Evolutionary conservation across 2,113 vertebrate species (phyloP), one percentile per base, ranked within the genome.

Genomic region (Plecotus auritus): DNA sequence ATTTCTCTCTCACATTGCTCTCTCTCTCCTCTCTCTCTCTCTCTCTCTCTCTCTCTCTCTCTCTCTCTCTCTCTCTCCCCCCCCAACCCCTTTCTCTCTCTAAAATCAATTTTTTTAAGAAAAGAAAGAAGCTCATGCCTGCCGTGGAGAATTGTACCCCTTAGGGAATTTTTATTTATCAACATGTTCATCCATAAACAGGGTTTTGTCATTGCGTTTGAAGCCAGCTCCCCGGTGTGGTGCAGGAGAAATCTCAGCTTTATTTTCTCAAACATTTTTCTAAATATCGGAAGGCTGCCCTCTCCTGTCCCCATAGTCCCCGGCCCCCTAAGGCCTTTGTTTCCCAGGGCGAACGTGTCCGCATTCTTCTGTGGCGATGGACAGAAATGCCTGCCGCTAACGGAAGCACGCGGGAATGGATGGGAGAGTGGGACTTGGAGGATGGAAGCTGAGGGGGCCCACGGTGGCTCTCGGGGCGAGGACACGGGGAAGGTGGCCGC

Each of bases 381-480:
- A 37, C 40, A 64, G 56, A 83, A 92, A 86, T 85, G 88, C 76
- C 47, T 90, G 67, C 13, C 85, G 94, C 88, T 76, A 87, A 92
- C 78, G 85, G 61, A 78, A 49, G 91, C 61, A 59, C 88, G 67
- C 30, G 8, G 80, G 66, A 47, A 32, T 85, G 77, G 87, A 86
- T 76, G 83, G 35, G 42, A 86, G 61, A 78, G 26, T 82, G 10
- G 32, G 47, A 90, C 20, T 20, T 54, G 54, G 54, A 49, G 22
- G 47, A 85, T 78, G 78, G 82, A 92, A 83, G 61, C 7, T 82
- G 42, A 91, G 47, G 70, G 90, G 54, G 37, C 10, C 84, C 85
- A 40, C 18, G 18, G 73, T 80, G 26, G 47, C 70, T 67, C 26
- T 80, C 45, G 69, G n/a, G 81, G 2, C 64, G 16, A 56, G 40